Evolutionary conservation across 2,888 invertebrate species (phyloP).

Genomic region (Drosophila eohydei): DNA sequence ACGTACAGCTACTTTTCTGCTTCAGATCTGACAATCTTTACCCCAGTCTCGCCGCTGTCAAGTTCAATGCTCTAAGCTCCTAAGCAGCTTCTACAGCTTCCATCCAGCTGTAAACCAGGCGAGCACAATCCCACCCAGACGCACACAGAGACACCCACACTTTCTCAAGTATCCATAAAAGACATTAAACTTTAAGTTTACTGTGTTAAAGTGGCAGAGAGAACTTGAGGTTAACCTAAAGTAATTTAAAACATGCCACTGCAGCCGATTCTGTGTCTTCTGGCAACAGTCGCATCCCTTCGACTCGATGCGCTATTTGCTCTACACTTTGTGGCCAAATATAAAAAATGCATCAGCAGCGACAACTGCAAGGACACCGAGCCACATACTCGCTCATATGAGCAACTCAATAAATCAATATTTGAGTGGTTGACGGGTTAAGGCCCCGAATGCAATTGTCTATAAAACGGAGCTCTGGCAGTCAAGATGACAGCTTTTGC

Average conservation of each 20-base stretch:
- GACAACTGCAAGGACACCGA: slow-evolving; percentile 31
- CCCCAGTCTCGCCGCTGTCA: slow-evolving; percentile 25
- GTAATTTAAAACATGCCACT: slow-evolving; percentile 45
- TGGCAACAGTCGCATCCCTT: slow-evolving; percentile 11
- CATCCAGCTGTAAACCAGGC: slow-evolving; percentile 1
- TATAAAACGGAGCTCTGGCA: slow-evolving; percentile 34
- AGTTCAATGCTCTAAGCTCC: slow-evolving; percentile 57
- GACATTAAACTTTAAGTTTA: slow-evolving; percentile 67
- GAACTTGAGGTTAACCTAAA: slow-evolving; percentile 59
- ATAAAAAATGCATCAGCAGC: slow-evolving; percentile 24
- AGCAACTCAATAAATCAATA: slow-evolving; percentile 76
- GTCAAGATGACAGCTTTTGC: slow-evolving; percentile 15
- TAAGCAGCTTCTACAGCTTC: slow-evolving; percentile 19
- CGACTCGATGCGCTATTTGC: slow-evolving; percentile 33
- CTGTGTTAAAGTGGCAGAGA: slow-evolving; percentile 33
- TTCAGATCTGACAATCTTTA: slow-evolving; percentile 29
- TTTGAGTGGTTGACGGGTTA: slow-evolving; percentile 47
- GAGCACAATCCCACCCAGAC: not conserved
- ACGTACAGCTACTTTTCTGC: slow-evolving; percentile 37
- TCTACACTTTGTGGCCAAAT: slow-evolving; percentile 35
- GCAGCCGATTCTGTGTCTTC: slow-evolving; percentile 9
- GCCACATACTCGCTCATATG: slow-evolving; percentile 43
- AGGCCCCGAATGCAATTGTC: slow-evolving; percentile 64
- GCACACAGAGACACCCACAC: slow-evolving; percentile 10
- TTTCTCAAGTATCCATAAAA: slow-evolving; percentile 61